These are phyloP conservation scores for Phalacrocorax brasilianus DNA, from an alignment of 2,113 vertebrate genomes.

Conservation along the genomic window DNA sequence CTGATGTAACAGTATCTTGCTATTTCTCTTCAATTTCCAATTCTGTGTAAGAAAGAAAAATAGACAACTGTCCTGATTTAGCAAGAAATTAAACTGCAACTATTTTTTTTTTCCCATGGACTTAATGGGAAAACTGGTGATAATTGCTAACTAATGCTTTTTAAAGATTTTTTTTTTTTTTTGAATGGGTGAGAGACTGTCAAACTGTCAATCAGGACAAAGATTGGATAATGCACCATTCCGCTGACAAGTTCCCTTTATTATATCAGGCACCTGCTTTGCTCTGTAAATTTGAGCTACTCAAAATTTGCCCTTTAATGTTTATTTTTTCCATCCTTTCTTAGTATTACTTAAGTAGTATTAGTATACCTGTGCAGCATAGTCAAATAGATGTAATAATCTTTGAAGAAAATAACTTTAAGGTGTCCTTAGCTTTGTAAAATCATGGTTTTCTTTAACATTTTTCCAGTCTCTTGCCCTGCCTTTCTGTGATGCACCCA, in stretches of 20 bases:
- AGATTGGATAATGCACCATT: not conserved
- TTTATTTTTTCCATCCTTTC: conserved; percentile 3
- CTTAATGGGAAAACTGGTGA: conserved; percentile 43
- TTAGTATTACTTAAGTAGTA: not conserved
- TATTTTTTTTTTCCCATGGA: conserved; percentile 47
- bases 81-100: conserved; percentile 50
- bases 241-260: not conserved
- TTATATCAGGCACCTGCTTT: not conserved
- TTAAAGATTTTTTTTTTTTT: not conserved
- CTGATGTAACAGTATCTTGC: not conserved
- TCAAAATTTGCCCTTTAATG: not conserved
- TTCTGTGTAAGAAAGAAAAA: conserved; percentile 22
- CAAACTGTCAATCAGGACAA: conserved; percentile 15
- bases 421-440: not conserved
- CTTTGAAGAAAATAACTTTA: not conserved
- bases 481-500: not conserved
- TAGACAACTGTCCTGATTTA: conserved; percentile 35
- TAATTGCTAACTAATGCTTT: conserved; percentile 51
- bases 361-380: not conserved
- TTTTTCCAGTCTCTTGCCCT: fast-evolving
- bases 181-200: not conserved
- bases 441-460: fast-evolving
- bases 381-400: not conserved
- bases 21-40: conserved; percentile 34
- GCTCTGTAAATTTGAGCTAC: not conserved